phyloP scores from a whole-genome alignment of 2,888 invertebrate genomes.

The Xestia ashworthii region DNA sequence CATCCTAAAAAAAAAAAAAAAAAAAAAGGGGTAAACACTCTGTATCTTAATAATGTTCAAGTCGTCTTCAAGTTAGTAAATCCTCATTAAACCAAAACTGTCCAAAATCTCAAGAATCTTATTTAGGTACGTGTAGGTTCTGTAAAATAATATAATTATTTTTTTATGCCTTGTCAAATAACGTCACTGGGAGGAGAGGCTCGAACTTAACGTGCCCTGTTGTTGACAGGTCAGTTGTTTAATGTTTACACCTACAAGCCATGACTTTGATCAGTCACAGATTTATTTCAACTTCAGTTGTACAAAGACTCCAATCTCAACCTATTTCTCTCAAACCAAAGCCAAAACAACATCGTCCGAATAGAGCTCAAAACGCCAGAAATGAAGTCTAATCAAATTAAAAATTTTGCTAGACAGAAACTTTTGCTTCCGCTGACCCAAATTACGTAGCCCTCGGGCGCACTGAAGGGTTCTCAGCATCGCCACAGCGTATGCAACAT shows the following conservation, averaged over 20 bases:
- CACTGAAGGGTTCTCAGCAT: constrained; percentile 76
- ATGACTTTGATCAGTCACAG: neutral
- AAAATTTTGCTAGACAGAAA: constrained; percentile 77
- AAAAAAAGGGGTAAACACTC: no score
- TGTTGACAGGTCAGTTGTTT: no score
- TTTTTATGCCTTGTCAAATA: neutral
- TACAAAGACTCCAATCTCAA: constrained; percentile 6
- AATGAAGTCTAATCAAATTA: constrained; percentile 78
- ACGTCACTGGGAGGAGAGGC: neutral
- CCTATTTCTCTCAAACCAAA: constrained; percentile 12
- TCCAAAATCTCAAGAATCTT: neutral
- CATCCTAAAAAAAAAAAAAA: no score
- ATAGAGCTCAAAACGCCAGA: constrained; percentile 59
- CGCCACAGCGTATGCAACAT: constrained; percentile 81
- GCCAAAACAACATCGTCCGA: constrained; percentile 45
- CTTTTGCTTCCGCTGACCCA: constrained; percentile 83
- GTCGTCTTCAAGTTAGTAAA: no score
- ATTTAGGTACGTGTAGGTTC: no score
- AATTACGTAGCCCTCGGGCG: constrained; percentile 79
- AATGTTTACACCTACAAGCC: no score
- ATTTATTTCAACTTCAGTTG: constrained; percentile 14
- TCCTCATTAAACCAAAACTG: neutral
- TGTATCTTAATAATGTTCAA: no score
- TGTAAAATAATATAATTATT: no score
- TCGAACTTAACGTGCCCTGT: no score